phyloP scores from a whole-genome alignment of 2,113 vertebrate species.

The Callopanchax toddi region DNA sequence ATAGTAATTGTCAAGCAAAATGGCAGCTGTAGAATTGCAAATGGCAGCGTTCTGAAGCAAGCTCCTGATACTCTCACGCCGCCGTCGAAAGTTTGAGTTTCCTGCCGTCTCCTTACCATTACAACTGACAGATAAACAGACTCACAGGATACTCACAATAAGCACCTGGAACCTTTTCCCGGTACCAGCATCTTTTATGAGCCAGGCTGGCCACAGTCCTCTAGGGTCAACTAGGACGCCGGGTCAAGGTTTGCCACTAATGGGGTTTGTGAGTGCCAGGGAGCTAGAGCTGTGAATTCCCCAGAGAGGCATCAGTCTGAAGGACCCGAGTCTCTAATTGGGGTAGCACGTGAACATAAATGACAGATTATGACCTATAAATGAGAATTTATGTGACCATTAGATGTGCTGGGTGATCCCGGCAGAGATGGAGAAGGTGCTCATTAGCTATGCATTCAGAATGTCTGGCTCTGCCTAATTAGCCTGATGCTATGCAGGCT shows the following conservation, averaged over 20 bases:
- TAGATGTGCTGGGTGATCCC: conserved; percentile 78
- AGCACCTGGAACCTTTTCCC: conserved; percentile 53
- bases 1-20: conserved; percentile 44
- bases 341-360: conserved; percentile 78
- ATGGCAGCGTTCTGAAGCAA: conserved; percentile 16
- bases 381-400: conserved; percentile 86
- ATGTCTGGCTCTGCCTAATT: conserved; percentile 69
- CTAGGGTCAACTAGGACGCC: conserved; percentile 55
- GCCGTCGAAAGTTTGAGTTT: conserved; percentile 33
- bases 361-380: conserved; percentile 85
- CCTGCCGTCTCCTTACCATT: conserved; percentile 32
- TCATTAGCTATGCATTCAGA: conserved; percentile 78
- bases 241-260: conserved; percentile 72
- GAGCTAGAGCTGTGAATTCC: conserved; percentile 74
- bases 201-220: conserved; percentile 59
- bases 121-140: conserved; percentile 10
- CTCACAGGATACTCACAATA: conserved; percentile 41
- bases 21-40: conserved; percentile 37
- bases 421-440: conserved; percentile 68
- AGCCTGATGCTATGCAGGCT: conserved; percentile 69
- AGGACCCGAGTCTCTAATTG: conserved; percentile 75
- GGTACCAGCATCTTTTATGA: conserved; percentile 62
- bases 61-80: conserved; percentile 8
- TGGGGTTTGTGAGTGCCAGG: conserved; percentile 66
- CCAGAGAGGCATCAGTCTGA: conserved; percentile 72